Percentiles rank a stretch among this genome's conserved stretches.
Conservation (phyloP, 2,888 invertebrate genomes). For the Autographa gamma region DNA sequence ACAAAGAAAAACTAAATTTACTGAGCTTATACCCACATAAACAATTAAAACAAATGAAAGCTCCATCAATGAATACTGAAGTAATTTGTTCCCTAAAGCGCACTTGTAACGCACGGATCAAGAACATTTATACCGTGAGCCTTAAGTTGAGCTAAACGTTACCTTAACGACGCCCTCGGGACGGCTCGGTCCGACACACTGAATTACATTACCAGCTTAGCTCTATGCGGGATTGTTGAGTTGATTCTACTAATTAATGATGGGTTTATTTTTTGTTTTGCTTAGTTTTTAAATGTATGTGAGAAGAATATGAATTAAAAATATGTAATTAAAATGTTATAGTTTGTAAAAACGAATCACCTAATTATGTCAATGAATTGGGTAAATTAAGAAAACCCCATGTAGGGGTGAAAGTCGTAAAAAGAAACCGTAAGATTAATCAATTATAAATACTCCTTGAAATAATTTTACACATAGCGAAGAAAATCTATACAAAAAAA, state of each 20-base stretch:
- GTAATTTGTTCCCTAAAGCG: constrained; percentile 55
- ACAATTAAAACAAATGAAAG: constrained; percentile 14
- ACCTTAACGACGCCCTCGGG: constrained; percentile 66
- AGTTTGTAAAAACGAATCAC: too few relatives aligned
- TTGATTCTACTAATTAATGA: constrained; percentile 10
- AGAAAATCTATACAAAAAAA: too few relatives aligned
- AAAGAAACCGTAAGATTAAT: too few relatives aligned
- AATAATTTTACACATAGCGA: too few relatives aligned
- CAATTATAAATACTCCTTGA: too few relatives aligned
- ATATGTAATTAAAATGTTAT: too few relatives aligned
- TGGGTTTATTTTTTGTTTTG: too few relatives aligned
- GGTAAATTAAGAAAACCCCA: too few relatives aligned
- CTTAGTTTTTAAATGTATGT: too few relatives aligned
- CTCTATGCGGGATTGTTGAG: constrained; percentile 18
- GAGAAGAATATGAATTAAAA: too few relatives aligned
- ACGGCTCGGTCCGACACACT: constrained; percentile 51
- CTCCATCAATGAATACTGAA: constrained; percentile 38
- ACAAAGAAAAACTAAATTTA: neutral
- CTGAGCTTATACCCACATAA: neutral
- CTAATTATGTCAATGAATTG: too few relatives aligned
- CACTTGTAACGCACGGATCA: constrained; percentile 53
- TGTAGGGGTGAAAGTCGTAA: too few relatives aligned
- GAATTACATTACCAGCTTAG: constrained; percentile 48
- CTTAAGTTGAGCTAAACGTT: constrained; percentile 62
- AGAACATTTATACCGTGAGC: constrained; percentile 66